Evolutionary conservation across 2,797 vertebrate species (phyloP), one percentile per base, ranked within the genome.

Genomic region (Enteromius trimaculatus): DNA sequence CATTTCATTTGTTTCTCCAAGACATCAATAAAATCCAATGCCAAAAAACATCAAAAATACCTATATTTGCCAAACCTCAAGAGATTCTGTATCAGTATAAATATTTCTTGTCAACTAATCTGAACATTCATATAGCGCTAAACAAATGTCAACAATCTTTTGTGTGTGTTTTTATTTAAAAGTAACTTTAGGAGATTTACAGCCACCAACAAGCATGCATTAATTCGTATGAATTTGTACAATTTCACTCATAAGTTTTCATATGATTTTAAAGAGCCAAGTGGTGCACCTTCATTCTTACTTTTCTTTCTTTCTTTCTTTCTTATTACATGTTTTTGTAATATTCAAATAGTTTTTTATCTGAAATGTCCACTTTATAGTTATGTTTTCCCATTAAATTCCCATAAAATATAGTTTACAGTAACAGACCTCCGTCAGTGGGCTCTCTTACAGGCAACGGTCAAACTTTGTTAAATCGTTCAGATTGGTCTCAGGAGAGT

Each of bases 391-490:
- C 39, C 4, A 0, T n/a, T n/a, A n/a, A n/a, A n/a, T n/a, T n/a
- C n/a, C n/a, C n/a, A n/a, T n/a, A n/a, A 53, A 39, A 76, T 17
- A 39, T 23, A 23, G 31, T 55, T 76, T 39, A 76, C 31, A 37
- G 21, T 76, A 76, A 58, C 3, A 55, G 34, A 7, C 31, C n/a
- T 47, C 16, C 1, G 2, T 79, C 17, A 44, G 37, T 21, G 2
- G 9, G 58, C 37, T 26, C 29, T 23, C 39, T 74, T 51, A 34
- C 23, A 42, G 31, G 76, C 29, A 16, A 13, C 3, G 0, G n/a
- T 21, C 17, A 53, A 51, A 68, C 42, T 65, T 44, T 83, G 82
- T 78, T 78, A 83, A 71, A 84, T 58, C 55, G 4, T 64, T 79
- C 71, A 84, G 21, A 69, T 21, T 7, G 29, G 34, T 31, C 60